phyloP scores from a whole-genome alignment of 1,140 invertebrate species.

The Drosophila nebulosa region DNA sequence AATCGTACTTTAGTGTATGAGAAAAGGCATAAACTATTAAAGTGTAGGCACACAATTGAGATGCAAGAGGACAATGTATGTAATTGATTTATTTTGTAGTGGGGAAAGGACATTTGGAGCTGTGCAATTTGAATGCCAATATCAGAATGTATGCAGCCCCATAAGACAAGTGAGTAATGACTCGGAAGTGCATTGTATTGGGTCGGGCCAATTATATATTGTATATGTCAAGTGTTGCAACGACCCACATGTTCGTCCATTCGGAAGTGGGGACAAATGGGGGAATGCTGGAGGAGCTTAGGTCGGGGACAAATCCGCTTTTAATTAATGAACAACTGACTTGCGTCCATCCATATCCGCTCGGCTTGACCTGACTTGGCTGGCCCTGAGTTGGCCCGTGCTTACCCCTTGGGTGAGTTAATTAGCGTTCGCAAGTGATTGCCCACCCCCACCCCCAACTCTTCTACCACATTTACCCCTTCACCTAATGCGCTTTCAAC shows the following conservation, averaged over 20 bases:
- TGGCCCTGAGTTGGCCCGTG: neutral
- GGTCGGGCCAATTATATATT: neutral
- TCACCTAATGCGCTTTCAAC: neutral
- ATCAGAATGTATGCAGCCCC: neutral
- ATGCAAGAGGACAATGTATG: too few species aligned
- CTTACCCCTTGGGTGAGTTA: constrained; percentile 17
- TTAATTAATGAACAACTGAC: constrained; percentile 59
- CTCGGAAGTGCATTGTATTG: neutral
- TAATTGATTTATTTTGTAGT: neutral
- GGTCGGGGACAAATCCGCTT: constrained; percentile 36
- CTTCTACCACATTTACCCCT: too few species aligned
- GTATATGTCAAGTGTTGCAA: neutral
- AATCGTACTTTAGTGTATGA: too few species aligned
- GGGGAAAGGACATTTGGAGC: too few species aligned
- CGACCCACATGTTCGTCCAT: neutral
- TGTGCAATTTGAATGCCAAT: neutral
- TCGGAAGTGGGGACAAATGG: too few species aligned
- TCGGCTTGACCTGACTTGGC: neutral
- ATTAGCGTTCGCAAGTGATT: constrained; percentile 32
- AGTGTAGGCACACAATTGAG: too few species aligned
- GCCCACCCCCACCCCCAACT: neutral
- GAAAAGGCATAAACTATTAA: too few species aligned
- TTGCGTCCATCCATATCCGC: constrained; percentile 19
- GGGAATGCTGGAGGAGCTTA: neutral
- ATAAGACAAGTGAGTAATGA: neutral